Evolutionary conservation across 2,797 vertebrate genomes (phyloP).

Genomic region (Sardinella longiceps): DNA sequence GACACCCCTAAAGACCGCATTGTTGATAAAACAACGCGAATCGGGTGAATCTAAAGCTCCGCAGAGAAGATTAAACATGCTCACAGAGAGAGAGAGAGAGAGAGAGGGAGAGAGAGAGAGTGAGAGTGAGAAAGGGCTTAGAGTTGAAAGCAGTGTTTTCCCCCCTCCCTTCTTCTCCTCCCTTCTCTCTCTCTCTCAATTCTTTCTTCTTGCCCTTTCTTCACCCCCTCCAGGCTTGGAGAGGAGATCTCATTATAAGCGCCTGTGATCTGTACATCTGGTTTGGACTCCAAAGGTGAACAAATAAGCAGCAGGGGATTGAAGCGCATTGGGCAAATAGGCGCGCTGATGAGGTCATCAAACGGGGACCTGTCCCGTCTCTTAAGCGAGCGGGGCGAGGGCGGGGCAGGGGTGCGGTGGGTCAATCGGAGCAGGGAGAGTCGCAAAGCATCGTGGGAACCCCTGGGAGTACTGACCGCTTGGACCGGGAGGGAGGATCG

Average conservation of each 20-base stretch:
- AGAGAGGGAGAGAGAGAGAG: background rate
- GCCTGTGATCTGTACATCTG: background rate
- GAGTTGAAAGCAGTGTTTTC: background rate
- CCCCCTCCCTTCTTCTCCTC: background rate
- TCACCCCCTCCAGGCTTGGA: background rate
- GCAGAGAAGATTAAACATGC: background rate
- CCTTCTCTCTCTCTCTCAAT: background rate
- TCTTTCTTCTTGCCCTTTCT: background rate
- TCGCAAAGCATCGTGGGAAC: background rate
- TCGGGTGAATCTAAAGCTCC: conserved; percentile 9
- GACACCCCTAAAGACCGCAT: background rate
- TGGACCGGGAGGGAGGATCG: background rate
- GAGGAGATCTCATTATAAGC: background rate
- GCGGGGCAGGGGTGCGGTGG: background rate
- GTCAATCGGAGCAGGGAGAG: background rate
- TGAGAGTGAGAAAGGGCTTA: background rate
- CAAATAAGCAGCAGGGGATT: background rate
- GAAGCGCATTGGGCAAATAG: background rate
- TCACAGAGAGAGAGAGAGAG: background rate
- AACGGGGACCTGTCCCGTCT: background rate
- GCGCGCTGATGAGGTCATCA: background rate
- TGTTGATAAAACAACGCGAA: conserved; percentile 1
- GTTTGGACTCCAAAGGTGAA: background rate
- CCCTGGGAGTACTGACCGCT: background rate
- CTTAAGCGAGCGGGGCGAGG: background rate